A percentile compares a stretch with the other conserved stretches of the same genome.
Evolutionary conservation across 2,113 vertebrate species (phyloP).

Genomic region (Dasypus novemcinctus): DNA sequence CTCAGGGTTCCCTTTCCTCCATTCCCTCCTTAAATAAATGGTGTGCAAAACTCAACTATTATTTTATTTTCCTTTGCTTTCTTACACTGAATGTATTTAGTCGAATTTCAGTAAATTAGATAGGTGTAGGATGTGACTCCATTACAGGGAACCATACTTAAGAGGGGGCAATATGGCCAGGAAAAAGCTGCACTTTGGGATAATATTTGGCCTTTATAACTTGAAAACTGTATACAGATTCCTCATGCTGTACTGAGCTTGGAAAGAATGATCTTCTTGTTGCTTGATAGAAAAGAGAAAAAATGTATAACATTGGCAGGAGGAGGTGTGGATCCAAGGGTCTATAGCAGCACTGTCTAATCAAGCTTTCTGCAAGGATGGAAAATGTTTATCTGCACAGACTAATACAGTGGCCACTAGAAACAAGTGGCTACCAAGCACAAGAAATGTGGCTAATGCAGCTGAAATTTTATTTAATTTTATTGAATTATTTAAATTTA

Average conservation of each 20-base stretch:
- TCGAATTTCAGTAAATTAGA: neutral
- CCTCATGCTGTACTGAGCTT: neutral
- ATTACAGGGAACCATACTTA: neutral
- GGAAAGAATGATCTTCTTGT: neutral
- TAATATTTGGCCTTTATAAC: neutral
- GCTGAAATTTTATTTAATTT: neutral
- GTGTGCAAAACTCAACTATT: neutral
- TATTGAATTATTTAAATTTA: neutral
- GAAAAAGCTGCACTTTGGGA: neutral
- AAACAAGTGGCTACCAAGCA: neutral
- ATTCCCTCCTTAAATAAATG: neutral
- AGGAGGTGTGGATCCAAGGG: fast-evolving
- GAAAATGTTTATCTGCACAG: neutral
- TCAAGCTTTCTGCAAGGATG: neutral
- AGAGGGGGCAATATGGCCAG: neutral
- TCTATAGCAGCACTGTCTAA: neutral
- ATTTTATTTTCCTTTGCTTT: neutral
- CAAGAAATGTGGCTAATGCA: neutral
- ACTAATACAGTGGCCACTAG: neutral
- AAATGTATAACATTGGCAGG: neutral
- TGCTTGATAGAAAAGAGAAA: neutral
- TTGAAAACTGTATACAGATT: neutral
- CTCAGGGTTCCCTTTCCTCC: neutral
- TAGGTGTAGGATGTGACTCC: neutral
- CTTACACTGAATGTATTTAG: neutral